Evolutionary conservation across 1,140 invertebrate species (phyloP), one percentile per base, ranked within the genome.

Genomic region (Drosophila busckii): DNA sequence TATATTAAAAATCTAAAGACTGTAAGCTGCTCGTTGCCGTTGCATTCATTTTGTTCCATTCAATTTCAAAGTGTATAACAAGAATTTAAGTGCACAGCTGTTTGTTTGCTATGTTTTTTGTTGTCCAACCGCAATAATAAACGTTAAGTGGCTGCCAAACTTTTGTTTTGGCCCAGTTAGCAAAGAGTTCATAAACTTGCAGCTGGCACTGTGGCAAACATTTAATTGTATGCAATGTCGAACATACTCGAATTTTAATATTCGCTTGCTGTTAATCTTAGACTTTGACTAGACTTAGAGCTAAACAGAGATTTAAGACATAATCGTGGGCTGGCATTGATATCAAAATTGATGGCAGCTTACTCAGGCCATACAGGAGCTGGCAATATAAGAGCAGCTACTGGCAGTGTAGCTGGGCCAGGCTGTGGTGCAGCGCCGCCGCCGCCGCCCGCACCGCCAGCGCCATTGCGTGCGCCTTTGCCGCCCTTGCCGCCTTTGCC

Each of bases 341-440:
- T 3, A 8, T 13, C 22, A 23, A 12, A 4, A 5, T 1, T 17
- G 4, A 6, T 6, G 15, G n/a, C 9, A 12, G 48, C 69, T 62
- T 56, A 82, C 69, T 54, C 56, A 0, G 52, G 35, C 75, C 75
- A 82, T 4, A 80, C 75, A 7, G 75, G 73, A 2, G 75, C 75
- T 10, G 75, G 73, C 2, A 61, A 9, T 1, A 64, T 2, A 2
- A 64, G 15, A 3, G 64, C 34, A 7, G 23, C 32, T 4, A 46
- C 42, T 8, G 73, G 50, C 31, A 44, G n/a, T 6, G 32, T 23
- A 4, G 41, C 17, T 8, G 54, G 12, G 2, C 28, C 40, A 2
- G 65, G 65, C 12, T 87, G 44, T 52, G 88, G 84, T 22, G 63
- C 88, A 76, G 88, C 68, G 61, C 46, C 88, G 66, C 41, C 88